Evolutionary conservation across 2,888 invertebrate species (phyloP).

Genomic region (Anarsia innoxiella): DNA sequence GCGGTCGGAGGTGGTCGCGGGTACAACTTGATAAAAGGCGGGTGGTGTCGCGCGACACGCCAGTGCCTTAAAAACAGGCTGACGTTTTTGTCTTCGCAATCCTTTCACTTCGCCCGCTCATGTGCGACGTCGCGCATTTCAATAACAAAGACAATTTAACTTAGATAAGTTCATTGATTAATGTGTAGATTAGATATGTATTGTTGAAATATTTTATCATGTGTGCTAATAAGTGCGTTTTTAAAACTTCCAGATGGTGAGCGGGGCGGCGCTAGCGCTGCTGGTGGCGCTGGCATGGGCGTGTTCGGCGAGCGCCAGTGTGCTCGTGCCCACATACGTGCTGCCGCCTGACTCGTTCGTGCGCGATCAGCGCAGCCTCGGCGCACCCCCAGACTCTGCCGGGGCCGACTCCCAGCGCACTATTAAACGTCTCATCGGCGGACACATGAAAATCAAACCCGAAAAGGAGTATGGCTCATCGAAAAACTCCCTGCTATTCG

Average conservation of each 20-base stretch:
- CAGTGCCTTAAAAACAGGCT: conserved; percentile 58
- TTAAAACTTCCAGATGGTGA: conserved; percentile 72
- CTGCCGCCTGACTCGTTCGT: conserved; percentile 71
- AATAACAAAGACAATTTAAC: conserved; percentile 51
- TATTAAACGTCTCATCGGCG: conserved; percentile 80
- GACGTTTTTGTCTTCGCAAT: conserved; percentile 60
- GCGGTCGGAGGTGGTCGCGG: conserved; percentile 59
- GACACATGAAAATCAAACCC: conserved; percentile 75
- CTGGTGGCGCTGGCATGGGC: conserved; percentile 66
- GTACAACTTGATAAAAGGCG: conserved; percentile 68
- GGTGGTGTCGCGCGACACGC: conserved; percentile 56
- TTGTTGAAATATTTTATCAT: conserved; percentile 26
- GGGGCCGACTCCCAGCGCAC: conserved; percentile 68
- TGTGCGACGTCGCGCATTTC: conserved; percentile 45
- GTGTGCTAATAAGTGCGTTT: conserved; percentile 51
- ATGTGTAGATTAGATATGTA: conserved; percentile 23
- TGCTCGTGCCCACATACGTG: conserved; percentile 71
- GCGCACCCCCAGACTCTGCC: conserved; percentile 39
- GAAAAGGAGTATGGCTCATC: conserved; percentile 56
- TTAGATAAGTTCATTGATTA: conserved; percentile 63
- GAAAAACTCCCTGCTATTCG: conserved; percentile 56
- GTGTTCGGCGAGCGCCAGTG: conserved; percentile 54
- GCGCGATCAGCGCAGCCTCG: conserved; percentile 69
- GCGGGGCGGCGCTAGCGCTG: conserved; percentile 70
- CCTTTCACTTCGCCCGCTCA: conserved; percentile 69